These are phyloP conservation scores for Luehdorfia chinensis DNA, from an alignment of 1,140 invertebrate species.

Conservation along the genomic window DNA sequence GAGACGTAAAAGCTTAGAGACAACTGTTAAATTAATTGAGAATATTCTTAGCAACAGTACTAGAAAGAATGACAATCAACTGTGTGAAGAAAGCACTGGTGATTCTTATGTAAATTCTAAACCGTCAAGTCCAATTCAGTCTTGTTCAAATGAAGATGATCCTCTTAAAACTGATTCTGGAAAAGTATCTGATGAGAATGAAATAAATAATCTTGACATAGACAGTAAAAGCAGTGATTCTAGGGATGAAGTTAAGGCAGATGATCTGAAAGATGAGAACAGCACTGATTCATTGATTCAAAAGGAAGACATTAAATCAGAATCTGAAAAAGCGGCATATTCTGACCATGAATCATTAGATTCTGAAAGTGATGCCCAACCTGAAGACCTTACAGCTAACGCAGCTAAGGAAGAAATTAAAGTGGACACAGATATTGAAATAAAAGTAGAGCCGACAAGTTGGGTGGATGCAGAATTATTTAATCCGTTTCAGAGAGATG, in stretches of 20 bases:
- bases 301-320: background rate
- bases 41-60: slow-evolving; percentile 53
- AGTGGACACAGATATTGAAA: slow-evolving; percentile 22
- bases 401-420: slow-evolving; percentile 9
- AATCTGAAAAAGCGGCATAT: background rate
- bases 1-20: slow-evolving; percentile 53
- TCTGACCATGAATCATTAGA: slow-evolving; percentile 2
- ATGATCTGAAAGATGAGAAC: background rate
- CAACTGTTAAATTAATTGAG: slow-evolving; percentile 61
- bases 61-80: slow-evolving; percentile 11
- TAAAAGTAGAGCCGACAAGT: slow-evolving; percentile 38
- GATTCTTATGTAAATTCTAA: slow-evolving; percentile 2
- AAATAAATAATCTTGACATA: background rate
- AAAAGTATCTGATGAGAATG: background rate
- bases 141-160: background rate
- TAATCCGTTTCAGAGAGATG: slow-evolving; percentile 45
- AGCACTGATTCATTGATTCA: background rate
- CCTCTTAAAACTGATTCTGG: background rate
- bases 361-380: slow-evolving; percentile 11
- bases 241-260: background rate
- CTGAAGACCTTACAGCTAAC: slow-evolving; percentile 15
- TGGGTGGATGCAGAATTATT: slow-evolving; percentile 33
- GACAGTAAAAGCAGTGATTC: background rate
- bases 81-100: slow-evolving; percentile 1
- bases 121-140: background rate